These are phyloP conservation scores for Microplitis demolitor DNA, from an alignment of 1,140 invertebrate species.

Conservation along the genomic window DNA sequence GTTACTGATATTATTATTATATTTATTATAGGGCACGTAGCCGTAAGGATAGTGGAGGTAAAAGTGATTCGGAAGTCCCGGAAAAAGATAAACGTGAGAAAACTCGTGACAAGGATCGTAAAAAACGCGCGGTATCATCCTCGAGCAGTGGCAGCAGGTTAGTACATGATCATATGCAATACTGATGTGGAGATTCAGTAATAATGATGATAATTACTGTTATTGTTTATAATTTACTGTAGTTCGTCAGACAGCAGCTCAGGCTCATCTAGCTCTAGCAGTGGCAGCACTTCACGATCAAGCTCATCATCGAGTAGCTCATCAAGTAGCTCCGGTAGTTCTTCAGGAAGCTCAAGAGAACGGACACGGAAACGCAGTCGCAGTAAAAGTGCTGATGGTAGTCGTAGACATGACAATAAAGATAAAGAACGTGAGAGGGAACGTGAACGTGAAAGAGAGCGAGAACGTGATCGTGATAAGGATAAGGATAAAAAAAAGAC, in stretches of 20 bases:
- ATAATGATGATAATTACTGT: neutral
- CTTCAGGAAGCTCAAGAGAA: conserved; percentile 66
- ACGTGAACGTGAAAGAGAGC: conserved; percentile 61
- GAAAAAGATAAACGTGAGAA: conserved; percentile 73
- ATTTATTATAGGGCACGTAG: conserved; percentile 64
- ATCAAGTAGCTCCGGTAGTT: conserved; percentile 73
- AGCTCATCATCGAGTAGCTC: conserved; percentile 71
- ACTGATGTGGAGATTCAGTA: neutral
- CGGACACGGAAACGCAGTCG: conserved; percentile 57
- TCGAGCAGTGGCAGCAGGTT: conserved; percentile 80
- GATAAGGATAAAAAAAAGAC: conserved; percentile 61
- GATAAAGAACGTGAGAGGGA: conserved; percentile 63
- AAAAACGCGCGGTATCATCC: conserved; percentile 73
- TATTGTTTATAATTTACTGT: conserved; percentile 27
- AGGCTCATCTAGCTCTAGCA: conserved; percentile 64
- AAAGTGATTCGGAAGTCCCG: conserved; percentile 65
- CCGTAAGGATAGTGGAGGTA: conserved; percentile 62
- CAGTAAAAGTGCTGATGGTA: conserved; percentile 59
- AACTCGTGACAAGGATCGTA: conserved; percentile 68
- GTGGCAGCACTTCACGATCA: conserved; percentile 69
- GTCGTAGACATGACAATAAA: conserved; percentile 61
- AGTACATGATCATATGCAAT: conserved; percentile 7
- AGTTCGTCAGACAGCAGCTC: conserved; percentile 81
- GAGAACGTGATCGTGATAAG: conserved; percentile 41
- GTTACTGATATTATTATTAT: neutral